phyloP scores from a whole-genome alignment of 2,113 vertebrate genomes.

The Nettapus auritus region DNA sequence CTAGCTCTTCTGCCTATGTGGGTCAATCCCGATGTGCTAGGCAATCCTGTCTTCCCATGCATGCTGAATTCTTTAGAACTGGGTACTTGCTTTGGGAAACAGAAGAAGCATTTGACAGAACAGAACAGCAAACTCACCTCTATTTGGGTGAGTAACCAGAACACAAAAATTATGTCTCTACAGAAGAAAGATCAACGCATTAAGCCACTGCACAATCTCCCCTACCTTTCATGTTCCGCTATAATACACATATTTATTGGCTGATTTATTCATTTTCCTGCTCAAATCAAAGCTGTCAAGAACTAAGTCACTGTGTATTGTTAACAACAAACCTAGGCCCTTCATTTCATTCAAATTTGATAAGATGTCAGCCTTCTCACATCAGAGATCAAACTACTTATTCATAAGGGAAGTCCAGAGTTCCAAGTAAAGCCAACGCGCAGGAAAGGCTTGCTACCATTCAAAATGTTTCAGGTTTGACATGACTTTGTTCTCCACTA shows the following conservation, averaged over 20 bases:
- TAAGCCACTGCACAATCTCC: neutral
- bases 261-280: neutral
- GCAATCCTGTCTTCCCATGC: neutral
- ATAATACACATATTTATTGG: neutral
- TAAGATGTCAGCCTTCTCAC: neutral
- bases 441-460: neutral
- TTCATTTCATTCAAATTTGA: neutral
- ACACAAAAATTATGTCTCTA: neutral
- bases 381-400: neutral
- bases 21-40: neutral
- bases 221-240: neutral
- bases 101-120: neutral
- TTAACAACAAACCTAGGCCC: neutral
- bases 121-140: neutral
- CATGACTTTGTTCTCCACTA: neutral
- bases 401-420: neutral
- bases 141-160: neutral
- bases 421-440: neutral
- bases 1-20: neutral
- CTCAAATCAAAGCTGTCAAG: conserved; percentile 1
- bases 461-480: neutral
- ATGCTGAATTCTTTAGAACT: neutral
- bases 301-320: neutral
- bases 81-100: neutral
- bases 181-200: neutral